phyloP scores from a whole-genome alignment of 2,888 invertebrate genomes.

The Clusia tigrina region DNA sequence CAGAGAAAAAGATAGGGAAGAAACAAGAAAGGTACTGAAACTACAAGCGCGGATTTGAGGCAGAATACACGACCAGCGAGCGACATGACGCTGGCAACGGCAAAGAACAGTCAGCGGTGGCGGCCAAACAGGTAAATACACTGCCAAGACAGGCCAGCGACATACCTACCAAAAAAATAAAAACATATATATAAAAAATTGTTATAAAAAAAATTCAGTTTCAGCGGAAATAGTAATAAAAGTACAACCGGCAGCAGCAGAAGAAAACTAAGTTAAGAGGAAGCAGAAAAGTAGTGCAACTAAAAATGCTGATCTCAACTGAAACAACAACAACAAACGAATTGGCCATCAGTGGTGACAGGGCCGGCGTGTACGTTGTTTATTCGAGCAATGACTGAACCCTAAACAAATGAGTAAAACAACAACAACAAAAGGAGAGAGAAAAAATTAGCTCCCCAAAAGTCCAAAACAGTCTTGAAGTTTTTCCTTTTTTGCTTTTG shows the following conservation, averaged over 20 bases:
- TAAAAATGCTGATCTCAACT: neutral
- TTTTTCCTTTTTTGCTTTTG: too few relatives aligned
- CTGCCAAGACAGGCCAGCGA: neutral
- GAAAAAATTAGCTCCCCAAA: too few relatives aligned
- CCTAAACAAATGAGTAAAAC: neutral
- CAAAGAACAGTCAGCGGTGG: constrained; percentile 6
- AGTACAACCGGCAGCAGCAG: neutral
- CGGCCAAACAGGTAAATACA: constrained; percentile 10
- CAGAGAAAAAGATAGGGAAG: neutral
- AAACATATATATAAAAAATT: neutral
- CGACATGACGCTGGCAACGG: neutral
- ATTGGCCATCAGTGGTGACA: too few relatives aligned
- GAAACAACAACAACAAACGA: neutral
- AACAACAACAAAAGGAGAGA: constrained; percentile 22
- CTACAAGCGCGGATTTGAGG: constrained; percentile 11
- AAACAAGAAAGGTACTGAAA: neutral
- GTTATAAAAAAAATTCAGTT: neutral
- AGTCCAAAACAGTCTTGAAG: too few relatives aligned
- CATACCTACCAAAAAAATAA: constrained; percentile 1
- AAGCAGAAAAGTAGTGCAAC: neutral
- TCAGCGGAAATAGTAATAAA: constrained; percentile 16
- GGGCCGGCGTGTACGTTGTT: too few relatives aligned
- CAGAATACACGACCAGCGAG: neutral
- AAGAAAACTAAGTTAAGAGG: neutral
- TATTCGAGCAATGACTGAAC: constrained; percentile 9